These are phyloP conservation scores for Silvanus unidentatus DNA, from an alignment of 2,888 invertebrate species.

Conservation along the genomic window DNA sequence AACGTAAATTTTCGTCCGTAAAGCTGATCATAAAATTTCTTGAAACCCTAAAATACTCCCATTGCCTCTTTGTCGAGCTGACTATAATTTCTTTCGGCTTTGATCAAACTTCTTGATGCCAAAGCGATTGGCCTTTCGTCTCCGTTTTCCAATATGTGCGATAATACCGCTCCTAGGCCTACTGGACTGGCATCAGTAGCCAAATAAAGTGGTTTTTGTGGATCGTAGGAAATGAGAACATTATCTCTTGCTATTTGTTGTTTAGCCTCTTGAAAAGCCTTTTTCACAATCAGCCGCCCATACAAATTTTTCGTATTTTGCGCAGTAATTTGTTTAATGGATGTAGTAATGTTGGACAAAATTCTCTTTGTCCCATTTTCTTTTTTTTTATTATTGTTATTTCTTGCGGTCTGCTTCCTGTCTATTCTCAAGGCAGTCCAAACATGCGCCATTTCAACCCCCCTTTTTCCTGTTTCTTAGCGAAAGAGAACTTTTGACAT, in stretches of 20 bases:
- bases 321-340: constrained; percentile 9
- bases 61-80: constrained; percentile 38
- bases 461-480: no score
- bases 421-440: no score
- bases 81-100: constrained; percentile 12
- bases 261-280: constrained; percentile 16
- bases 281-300: constrained; percentile 17
- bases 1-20: constrained; percentile 15
- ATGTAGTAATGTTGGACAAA: no score
- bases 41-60: constrained; percentile 12
- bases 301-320: constrained; percentile 9
- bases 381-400: no score
- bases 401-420: no score
- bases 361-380: no score
- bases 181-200: constrained; percentile 35
- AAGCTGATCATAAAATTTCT: constrained; percentile 13
- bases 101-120: constrained; percentile 11
- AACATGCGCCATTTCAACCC: no score
- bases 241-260: constrained; percentile 21
- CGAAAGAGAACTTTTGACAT: no score
- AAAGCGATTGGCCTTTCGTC: constrained; percentile 28
- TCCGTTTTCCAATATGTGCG: constrained; percentile 30
- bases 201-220: constrained; percentile 9
- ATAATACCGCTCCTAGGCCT: constrained; percentile 34
- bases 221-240: constrained; percentile 26